Percentiles rank a stretch among this genome's conserved stretches.
These are phyloP conservation scores for Synanthedon myopaeformis DNA, from an alignment of 2,888 invertebrate genomes.

Conservation along the genomic window DNA sequence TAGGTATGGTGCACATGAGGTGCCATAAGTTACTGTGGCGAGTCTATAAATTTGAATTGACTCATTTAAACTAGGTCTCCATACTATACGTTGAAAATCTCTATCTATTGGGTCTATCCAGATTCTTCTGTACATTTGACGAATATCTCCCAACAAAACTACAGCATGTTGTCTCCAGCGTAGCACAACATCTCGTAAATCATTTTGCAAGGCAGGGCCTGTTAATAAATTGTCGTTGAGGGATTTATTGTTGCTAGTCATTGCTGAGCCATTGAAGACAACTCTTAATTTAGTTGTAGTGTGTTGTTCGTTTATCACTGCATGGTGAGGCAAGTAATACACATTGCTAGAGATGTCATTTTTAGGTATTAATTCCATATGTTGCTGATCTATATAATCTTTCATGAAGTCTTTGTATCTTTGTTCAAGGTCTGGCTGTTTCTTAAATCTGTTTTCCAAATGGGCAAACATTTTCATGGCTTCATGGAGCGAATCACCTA, in stretches of 20 bases:
- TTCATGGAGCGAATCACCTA: too few relatives aligned
- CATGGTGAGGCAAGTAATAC: neutral
- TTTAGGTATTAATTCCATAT: neutral
- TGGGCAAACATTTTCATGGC: too few relatives aligned
- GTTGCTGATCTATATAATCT: neutral
- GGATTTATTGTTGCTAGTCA: neutral
- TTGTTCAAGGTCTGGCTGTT: neutral
- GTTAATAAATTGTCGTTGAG: neutral
- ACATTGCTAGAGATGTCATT: neutral
- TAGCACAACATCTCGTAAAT: neutral
- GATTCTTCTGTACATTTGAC: neutral
- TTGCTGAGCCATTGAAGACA: neutral
- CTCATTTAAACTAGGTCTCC: neutral
- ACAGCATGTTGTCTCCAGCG: neutral
- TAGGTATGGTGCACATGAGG: too few relatives aligned
- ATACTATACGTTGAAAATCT: neutral
- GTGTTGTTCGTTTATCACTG: too few relatives aligned
- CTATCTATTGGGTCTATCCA: neutral
- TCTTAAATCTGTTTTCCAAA: too few relatives aligned
- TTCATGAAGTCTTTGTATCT: neutral
- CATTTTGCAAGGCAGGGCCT: neutral
- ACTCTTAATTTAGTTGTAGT: neutral
- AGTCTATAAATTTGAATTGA: too few relatives aligned
- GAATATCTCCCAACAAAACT: neutral
- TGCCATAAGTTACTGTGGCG: too few relatives aligned